Evolutionary conservation across 2,888 invertebrate species (phyloP), one percentile per base, ranked within the genome.

Genomic region (Zhuqinia jingwanae): DNA sequence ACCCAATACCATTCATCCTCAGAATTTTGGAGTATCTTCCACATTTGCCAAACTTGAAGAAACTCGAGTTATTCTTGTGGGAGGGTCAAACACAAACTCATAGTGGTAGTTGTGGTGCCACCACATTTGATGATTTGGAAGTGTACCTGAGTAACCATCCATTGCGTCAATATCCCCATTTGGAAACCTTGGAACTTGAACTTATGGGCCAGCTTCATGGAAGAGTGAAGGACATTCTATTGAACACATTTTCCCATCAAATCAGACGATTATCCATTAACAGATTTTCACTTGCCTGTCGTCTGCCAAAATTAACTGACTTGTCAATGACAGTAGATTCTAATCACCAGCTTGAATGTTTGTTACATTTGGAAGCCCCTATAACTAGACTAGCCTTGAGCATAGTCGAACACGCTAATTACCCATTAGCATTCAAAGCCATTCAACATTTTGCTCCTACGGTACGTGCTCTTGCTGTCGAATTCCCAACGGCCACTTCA

Each of bases 401-500:
- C 11, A 45, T 70, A 2, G 45, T 47, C 11, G 47, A 70, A 17
- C 70, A 70, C 13, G 70, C 70, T 6, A 70, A 70, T n/a, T 70
- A 70, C 20, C 47, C 70, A 1, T 5, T 70, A 5, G 47, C 70
- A 47, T 70, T 70, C 13, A 70, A 70, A 47, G 70, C 45, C 6
- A 70, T 70, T 70, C 70, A 70, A 15, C 45, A 47, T 25, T 70
- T 70, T 22, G 45, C 70, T 15, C 20, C 45, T 6, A 70, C 45
- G 1, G 5, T 70, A 15, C 11, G 47, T 0, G 20, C 20, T 10
- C 70, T 70, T 3, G 25, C 70, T 13, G 22, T 70, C 10, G 70
- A 70, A 47, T 70, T 70, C 22, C 70, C 70, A 13, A 70, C 70
- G 15, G 70, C 70, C 8, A 70, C 70, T 11, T 70, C 70, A 20